Evolutionary conservation across 2,113 vertebrate species (phyloP), one percentile per base, ranked within the genome.

Genomic region (Carassius gibelio): DNA sequence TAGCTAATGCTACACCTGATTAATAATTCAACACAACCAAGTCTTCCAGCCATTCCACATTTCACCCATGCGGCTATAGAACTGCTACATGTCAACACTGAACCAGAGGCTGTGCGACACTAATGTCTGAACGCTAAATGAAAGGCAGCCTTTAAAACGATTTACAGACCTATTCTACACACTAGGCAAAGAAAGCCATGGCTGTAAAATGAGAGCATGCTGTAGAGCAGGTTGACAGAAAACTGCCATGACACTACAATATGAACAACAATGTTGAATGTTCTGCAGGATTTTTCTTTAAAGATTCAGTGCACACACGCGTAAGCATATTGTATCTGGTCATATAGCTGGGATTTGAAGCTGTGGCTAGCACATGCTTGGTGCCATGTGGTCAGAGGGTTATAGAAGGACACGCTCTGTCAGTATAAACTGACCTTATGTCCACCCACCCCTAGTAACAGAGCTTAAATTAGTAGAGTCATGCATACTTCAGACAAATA

Each of bases 1-100:
- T 68, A 14, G 79, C 62, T 81, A 76, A 42, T 76, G 71, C 48
- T 79, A 52, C 61, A 55, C 13, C 59, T 69, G 45, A 59, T 84
- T 19, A 81, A 84, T 75, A 84, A 79, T 75, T 80, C 45, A 84
- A 26, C 68, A n/a, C 9, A 26, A 42, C 62, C 62, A 83, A 76
- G n/a, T 38, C 59, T 21, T 23, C 72, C 42, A 75, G 50, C 19
- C 11, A 48, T 80, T 80, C 55, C 66, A 72, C 66, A 71, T 45
- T 85, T 71, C 42, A 21, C 79, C 19, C 14, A 5, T 21, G 5
- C 11, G 17, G 13, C 75, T 30, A 30, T 45, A 80, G 62, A 61
- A 59, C 61, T 6, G 4, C 21, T 17, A 45, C 66, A 61, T 1
- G 52, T 87, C 75, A 84, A 87, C 79, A 30, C 5, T 55, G 48